Percentiles rank a stretch among this genome's conserved stretches.
Conservation (phyloP, 2,797 vertebrate genomes). For the Hippocampus kuda region DNA sequence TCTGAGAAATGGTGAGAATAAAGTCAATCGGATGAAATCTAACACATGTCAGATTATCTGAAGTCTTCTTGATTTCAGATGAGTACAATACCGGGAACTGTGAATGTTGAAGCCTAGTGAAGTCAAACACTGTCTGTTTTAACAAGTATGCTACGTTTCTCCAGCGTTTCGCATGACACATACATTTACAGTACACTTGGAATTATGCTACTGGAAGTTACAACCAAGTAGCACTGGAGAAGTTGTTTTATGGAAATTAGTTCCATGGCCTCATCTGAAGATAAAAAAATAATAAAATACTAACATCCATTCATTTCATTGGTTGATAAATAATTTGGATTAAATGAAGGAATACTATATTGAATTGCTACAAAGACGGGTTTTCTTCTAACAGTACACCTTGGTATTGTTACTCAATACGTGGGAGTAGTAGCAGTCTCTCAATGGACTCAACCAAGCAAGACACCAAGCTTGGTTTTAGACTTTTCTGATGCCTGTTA, state of each 20-base stretch:
- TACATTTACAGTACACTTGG: no score
- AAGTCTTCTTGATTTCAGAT: slow-evolving; percentile 1
- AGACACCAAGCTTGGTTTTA: slow-evolving; percentile 9
- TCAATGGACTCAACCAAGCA: slow-evolving; percentile 20
- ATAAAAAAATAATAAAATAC: neutral
- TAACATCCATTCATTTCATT: neutral
- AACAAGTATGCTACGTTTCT: no score
- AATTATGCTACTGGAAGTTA: no score
- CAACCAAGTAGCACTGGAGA: neutral
- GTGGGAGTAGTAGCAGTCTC: neutral
- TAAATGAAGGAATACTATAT: neutral
- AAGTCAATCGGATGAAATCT: slow-evolving; percentile 38
- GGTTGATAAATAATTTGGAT: neutral
- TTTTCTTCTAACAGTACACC: neutral
- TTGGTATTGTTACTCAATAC: neutral
- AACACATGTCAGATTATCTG: slow-evolving; percentile 13
- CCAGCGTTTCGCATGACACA: no score
- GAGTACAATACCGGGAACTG: neutral
- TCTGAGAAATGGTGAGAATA: slow-evolving; percentile 67
- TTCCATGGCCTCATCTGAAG: neutral
- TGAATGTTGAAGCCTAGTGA: neutral
- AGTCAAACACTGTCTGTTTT: neutral
- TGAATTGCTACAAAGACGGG: neutral
- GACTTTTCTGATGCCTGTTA: neutral
- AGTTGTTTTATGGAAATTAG: neutral